Evolutionary conservation across 2,888 invertebrate genomes (phyloP), one percentile per base, ranked within the genome.

Genomic region (Dascillus cervinus): DNA sequence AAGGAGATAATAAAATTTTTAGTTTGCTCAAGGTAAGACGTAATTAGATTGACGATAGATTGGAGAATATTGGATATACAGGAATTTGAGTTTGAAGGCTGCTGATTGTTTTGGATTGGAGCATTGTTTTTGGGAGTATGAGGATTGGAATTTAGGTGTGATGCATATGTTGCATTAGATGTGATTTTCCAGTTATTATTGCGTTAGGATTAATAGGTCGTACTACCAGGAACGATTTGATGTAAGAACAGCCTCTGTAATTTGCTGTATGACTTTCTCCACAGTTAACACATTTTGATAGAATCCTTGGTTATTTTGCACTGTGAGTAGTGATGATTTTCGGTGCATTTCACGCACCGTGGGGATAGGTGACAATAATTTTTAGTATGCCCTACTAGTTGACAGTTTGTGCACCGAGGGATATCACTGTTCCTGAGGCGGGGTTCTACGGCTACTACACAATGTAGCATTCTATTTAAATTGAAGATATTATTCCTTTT

Each of bases 261-360:
- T 31, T 38, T 9, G 34, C 34, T 11, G 31, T 10, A 19, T 38
- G 38, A 4, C 24, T 24, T n/a, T 23, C 29, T 3, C 17, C 15
- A 20, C 37, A 37, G 14, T 30, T 32, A 2, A 21, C 25, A 14
- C 35, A 36, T 5, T 32, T 14, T 10, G 34, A 27, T 9, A 3
- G 2, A 19, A 22, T 25, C 10, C 22, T 15, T 6, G 1, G 3
- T 14, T 27, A 25, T 31, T 37, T 28, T 28, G n/a, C 34, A 38
- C 11, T 23, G 3, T 1, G 17, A 10, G 3, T 11, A 8, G 10
- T 8, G 2, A 13, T 36, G 39, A 4, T 26, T 9, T 22, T 23
- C 28, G 12, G 13, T 26, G 22, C 32, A 36, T 13, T 39, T 39
- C 3, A 36, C 32, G 11, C 38, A 39, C 5, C 23, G 11, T 13